These are phyloP conservation scores for Dryobota labecula DNA, from an alignment of 2,888 invertebrate genomes.

Conservation along the genomic window DNA sequence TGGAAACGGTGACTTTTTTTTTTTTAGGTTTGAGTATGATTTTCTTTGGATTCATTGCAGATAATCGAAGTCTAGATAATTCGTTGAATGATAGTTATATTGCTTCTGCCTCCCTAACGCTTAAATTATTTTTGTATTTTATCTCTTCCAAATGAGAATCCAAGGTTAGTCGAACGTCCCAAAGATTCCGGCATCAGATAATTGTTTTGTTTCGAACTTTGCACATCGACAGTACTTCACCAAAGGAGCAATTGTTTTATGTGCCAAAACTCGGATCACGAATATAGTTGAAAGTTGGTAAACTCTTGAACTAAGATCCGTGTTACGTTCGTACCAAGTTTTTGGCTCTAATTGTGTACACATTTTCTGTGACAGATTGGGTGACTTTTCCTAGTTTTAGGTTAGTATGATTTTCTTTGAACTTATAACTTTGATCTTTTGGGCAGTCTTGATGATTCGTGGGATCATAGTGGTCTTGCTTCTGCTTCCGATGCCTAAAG, in stretches of 20 bases:
- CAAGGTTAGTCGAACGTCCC: constrained; percentile 24
- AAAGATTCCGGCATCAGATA: constrained; percentile 48
- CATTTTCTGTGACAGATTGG: neutral
- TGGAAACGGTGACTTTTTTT: neutral
- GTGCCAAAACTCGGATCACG: constrained; percentile 30
- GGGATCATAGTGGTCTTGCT: neutral
- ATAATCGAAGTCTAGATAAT: too few relatives aligned
- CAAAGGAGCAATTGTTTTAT: constrained; percentile 32
- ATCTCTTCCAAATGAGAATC: too few relatives aligned
- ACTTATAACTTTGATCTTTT: neutral
- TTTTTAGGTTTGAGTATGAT: too few relatives aligned
- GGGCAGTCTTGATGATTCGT: neutral
- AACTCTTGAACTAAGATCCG: constrained; percentile 19
- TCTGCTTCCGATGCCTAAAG: neutral
- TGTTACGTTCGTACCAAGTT: constrained; percentile 2
- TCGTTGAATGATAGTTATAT: too few relatives aligned
- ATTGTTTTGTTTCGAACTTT: constrained; percentile 60
- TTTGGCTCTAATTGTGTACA: constrained; percentile 9
- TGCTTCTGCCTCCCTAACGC: too few relatives aligned
- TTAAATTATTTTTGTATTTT: too few relatives aligned
- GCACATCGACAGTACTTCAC: constrained; percentile 36
- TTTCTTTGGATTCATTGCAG: too few relatives aligned
- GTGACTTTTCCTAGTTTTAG: too few relatives aligned
- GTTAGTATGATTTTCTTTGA: neutral
- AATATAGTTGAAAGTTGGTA: constrained; percentile 29